Percentiles rank a stretch among this genome's conserved stretches.
phyloP scores from a whole-genome alignment of 1,140 invertebrate genomes.

The Diuraphis noxia region DNA sequence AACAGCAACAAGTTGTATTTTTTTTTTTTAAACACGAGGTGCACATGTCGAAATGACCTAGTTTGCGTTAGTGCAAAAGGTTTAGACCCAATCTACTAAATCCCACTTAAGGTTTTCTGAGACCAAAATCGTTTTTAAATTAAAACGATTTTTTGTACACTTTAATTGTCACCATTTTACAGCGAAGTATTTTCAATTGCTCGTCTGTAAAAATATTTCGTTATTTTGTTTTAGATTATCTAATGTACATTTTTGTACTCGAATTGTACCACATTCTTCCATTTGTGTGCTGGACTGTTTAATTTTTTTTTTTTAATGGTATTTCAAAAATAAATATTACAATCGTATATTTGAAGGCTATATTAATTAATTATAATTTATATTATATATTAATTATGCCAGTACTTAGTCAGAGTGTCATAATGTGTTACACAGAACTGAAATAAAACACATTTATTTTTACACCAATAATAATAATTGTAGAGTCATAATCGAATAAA shows the following conservation, averaged over 20 bases:
- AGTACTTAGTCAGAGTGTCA: background rate
- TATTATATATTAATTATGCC: background rate
- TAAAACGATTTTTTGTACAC: background rate
- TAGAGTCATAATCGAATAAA: background rate
- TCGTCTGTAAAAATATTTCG: background rate
- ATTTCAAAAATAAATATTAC: background rate
- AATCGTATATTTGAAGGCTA: background rate
- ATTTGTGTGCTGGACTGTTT: background rate
- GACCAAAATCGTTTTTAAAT: background rate
- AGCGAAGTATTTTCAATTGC: background rate
- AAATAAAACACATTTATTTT: background rate
- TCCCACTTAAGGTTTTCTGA: background rate
- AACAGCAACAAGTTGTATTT: slow-evolving; percentile 26
- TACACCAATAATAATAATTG: background rate
- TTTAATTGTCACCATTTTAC: background rate
- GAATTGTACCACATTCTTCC: too few relatives aligned
- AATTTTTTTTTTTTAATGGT: background rate
- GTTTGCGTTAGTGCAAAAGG: background rate
- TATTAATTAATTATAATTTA: background rate
- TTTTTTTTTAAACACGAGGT: background rate
- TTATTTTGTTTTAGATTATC: background rate
- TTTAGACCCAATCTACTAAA: background rate
- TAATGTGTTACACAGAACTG: background rate
- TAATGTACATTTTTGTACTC: background rate
- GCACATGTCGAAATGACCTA: slow-evolving; percentile 28